Conservation (phyloP, 1,140 invertebrate species). For the Euura saliciscinereae region DNA sequence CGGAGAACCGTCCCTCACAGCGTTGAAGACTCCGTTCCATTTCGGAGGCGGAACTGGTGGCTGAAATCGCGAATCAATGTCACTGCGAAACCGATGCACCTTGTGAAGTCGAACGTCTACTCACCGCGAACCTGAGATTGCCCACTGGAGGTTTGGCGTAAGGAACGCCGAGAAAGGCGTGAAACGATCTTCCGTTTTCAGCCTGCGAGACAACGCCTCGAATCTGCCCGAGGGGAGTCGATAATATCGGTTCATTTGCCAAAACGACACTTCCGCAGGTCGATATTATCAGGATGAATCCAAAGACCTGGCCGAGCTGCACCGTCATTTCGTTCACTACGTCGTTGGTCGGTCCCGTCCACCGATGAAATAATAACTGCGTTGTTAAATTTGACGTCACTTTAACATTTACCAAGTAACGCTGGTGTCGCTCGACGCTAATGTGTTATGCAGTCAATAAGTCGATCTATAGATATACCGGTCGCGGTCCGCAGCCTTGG, state of each 20-base stretch:
- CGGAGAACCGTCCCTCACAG: slow-evolving; percentile 29
- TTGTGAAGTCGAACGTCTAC: not conserved
- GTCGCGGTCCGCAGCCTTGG: not conserved
- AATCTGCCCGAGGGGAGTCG: slow-evolving; percentile 17
- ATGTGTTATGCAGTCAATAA: slow-evolving; percentile 1
- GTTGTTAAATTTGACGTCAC: not conserved
- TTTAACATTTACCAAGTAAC: not conserved
- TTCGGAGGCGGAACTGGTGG: slow-evolving; percentile 22
- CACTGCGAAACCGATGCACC: not conserved
- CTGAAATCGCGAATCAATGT: slow-evolving; percentile 21
- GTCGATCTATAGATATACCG: not conserved
- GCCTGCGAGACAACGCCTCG: slow-evolving; percentile 22
- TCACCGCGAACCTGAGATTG: slow-evolving; percentile 53
- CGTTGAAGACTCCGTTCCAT: slow-evolving; percentile 29
- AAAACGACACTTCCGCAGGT: not conserved
- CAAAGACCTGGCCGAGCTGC: not conserved
- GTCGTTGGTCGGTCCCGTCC: no score
- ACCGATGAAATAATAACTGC: no score
- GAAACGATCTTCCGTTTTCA: slow-evolving; percentile 28
- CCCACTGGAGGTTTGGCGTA: slow-evolving; percentile 58
- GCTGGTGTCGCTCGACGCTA: not conserved
- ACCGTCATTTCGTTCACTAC: not conserved
- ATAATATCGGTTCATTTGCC: not conserved
- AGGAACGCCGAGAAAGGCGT: slow-evolving; percentile 56
- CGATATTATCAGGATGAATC: not conserved